phyloP scores from a whole-genome alignment of 1,140 invertebrate species.

The Drosophila insularis region DNA sequence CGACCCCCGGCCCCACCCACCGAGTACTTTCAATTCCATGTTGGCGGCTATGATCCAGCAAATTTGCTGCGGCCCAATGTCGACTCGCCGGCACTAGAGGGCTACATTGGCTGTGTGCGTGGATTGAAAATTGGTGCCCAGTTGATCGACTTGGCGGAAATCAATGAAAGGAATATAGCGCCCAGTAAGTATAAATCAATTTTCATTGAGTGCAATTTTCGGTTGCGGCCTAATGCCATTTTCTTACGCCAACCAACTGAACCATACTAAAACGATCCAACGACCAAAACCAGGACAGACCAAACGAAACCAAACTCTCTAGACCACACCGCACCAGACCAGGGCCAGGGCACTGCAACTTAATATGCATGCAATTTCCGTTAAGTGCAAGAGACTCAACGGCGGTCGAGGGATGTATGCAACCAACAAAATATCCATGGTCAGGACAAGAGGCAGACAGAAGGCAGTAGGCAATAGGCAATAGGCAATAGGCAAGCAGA shows the following conservation, averaged over 20 bases:
- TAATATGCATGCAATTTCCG: conserved; percentile 81
- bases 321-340: conserved; percentile 17
- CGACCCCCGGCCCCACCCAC: conserved; percentile 91
- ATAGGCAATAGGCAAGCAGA: not conserved
- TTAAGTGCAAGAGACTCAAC: conserved; percentile 54
- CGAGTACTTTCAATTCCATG: conserved; percentile 93
- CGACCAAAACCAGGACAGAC: not conserved
- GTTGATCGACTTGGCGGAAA: conserved; percentile 89
- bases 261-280: conserved; percentile 5
- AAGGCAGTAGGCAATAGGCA: not conserved
- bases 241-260: conserved; percentile 25
- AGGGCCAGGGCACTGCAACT: conserved; percentile 49
- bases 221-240: conserved; percentile 57
- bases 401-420: conserved; percentile 6
- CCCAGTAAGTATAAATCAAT: conserved; percentile 85
- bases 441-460: not conserved
- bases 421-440: conserved; percentile 27
- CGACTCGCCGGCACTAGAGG: conserved; percentile 85
- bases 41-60: conserved; percentile 92
- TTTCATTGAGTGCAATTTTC: conserved; percentile 71
- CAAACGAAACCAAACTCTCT: not conserved
- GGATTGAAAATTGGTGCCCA: conserved; percentile 93
- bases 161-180: conserved; percentile 88
- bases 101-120: conserved; percentile 93
- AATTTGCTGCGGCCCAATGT: conserved; percentile 87